Base-by-base conservation (phyloP, 53 echinoderm and acorn worm species). In the Luidia sarsii region DNA sequence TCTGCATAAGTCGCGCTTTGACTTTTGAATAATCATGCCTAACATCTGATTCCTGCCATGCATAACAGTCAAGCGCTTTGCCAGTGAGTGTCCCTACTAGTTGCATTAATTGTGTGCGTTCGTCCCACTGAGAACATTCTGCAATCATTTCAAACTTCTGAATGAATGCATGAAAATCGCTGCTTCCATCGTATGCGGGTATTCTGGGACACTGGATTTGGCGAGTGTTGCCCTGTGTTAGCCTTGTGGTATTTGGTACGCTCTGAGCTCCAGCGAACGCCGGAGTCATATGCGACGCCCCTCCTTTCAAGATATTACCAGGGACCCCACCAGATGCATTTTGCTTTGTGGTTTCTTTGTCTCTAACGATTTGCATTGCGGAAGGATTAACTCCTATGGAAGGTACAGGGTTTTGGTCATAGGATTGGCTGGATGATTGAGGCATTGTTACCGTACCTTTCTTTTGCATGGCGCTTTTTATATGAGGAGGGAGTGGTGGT, bases 151-250 rank as follows among this genome's bases (percentile, higher is more conserved):
- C 70, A 33, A 33, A 51, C n/a, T 50, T 70, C n/a, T 5, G 20
- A 11, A 70, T 46, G 19, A 33, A 50, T 4, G 51, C 50, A 15
- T 70, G 33, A 33, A 33, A 51, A 50, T 70, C 52, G 34, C 27
- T 70, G 10, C 50, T 50, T 16, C 50, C 70, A 33, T 51, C 34
- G 51, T 49, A 51, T n/a, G 70, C 21, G 24, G 64, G n/a, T 0
- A 64, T 18, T 64, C 37, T 64, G 0, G 64, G 64, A n/a, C n/a
- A n/a, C n/a, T n/a, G n/a, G n/a, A n/a, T n/a, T n/a, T n/a, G n/a
- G n/a, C n/a, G n/a, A n/a, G n/a, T n/a, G n/a, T n/a, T n/a, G 21
- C 71, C 71, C 35, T 54, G 71, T 15, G 23, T 71, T 37, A 53
- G 52, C 38, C 16, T 71, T 3, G n/a, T 71, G 11, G 21, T 71